Base-by-base conservation (phyloP, 2,113 vertebrate genomes). In the Notothenia coriiceps region DNA sequence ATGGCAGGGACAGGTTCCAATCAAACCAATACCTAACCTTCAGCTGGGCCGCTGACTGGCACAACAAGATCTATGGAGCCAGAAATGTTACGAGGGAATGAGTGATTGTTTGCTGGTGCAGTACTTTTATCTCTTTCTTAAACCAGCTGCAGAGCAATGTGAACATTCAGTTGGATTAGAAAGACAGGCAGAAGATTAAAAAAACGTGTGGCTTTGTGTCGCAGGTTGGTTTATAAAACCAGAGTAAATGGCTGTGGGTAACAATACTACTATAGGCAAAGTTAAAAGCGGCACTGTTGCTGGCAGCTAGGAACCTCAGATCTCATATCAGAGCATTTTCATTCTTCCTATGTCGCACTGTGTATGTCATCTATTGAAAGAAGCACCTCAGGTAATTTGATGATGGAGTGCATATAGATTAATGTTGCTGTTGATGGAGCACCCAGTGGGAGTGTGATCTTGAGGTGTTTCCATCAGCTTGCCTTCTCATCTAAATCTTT, bases 391-490 rank as follows among this genome's bases (percentile, higher is more conserved):
- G 86, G 85, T 91, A 91, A 66, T 82, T 69, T 71, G 70, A 77
- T 51, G 85, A 86, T 83, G 73, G 85, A 87, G 79, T 74, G 89
- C 87, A 83, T 86, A 87, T 84, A 83, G 85, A 91, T 84, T 86
- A 90, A 82, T 84, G 84, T 77, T 75, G 74, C 79, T 82, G 88
- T 79, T 92, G 91, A 88, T 86, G 77, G 75, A 89, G 84, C 70
- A 63, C 91, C 88, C 90, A 89, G 76, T 82, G 87, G 89, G 93
- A 92, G 88, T 92, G 86, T 64, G 85, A 88, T 77, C 49, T 71
- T 75, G 87, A 91, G 91, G 87, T 91, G 89, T 87, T 92, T 89
- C 85, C 91, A 93, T 77, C 80, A 88, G 71, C 84, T 79, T 73
- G 76, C 68, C 70, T 80, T 88, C 89, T 89, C 89, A 87, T 90